These are phyloP conservation scores for Drosophila demipolita DNA, from an alignment of 2,888 invertebrate genomes.

Conservation along the genomic window DNA sequence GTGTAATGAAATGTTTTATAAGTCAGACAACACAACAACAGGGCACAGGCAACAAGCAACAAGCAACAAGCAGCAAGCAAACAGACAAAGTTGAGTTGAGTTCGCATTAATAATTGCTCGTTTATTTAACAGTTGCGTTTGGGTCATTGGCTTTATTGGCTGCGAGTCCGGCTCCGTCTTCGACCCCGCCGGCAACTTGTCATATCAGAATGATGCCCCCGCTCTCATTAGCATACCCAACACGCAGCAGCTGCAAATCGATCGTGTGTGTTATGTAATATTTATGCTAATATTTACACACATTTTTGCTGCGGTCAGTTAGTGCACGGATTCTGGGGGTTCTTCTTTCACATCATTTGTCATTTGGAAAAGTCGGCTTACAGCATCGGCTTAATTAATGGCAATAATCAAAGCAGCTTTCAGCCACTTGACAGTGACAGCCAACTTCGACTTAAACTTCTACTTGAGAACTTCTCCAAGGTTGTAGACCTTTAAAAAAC, in stretches of 20 bases:
- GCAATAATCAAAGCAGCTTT: conserved; percentile 65
- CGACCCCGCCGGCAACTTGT: conserved; percentile 33
- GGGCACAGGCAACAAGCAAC: conserved; percentile 9
- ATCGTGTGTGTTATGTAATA: conserved; percentile 50
- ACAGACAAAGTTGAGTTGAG: conserved; percentile 46
- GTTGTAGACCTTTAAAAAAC: conserved; percentile 69
- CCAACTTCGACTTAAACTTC: conserved; percentile 19
- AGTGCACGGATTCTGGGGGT: conserved; percentile 20
- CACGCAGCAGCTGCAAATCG: conserved; percentile 16
- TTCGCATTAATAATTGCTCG: conserved; percentile 67
- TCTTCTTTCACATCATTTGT: conserved; percentile 69
- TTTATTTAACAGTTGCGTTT: conserved; percentile 66
- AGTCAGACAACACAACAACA: conserved; percentile 53
- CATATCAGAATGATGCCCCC: conserved; percentile 40
- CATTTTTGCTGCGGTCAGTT: conserved; percentile 6
- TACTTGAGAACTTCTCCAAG: conserved; percentile 45
- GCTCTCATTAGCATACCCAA: conserved; percentile 66
- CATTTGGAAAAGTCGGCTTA: conserved; percentile 63
- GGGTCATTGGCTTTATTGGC: conserved; percentile 73
- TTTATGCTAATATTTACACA: conserved; percentile 76
- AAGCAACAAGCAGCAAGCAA: conserved; percentile 18
- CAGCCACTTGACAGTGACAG: conserved; percentile 28
- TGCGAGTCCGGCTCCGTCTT: background rate
- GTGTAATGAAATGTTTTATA: conserved; percentile 80
- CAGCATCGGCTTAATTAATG: conserved; percentile 70